Evolutionary conservation across 2,113 vertebrate species (phyloP).

Genomic region (Climacteris rufus): DNA sequence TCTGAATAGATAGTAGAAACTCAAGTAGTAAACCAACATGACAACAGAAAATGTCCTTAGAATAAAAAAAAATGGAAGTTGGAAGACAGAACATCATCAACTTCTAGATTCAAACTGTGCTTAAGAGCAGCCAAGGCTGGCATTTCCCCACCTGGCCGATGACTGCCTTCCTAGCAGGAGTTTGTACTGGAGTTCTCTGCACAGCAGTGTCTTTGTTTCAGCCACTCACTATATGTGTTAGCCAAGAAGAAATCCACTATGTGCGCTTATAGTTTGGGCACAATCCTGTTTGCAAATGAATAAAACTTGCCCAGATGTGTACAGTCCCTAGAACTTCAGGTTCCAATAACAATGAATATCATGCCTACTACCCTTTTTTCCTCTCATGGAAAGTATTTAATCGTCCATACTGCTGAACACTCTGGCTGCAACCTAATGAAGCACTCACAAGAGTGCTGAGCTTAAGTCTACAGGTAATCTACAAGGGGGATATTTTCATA

Average conservation of each 20-base stretch:
- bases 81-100: not conserved
- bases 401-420: not conserved
- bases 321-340: not conserved
- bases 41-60: not conserved
- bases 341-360: not conserved
- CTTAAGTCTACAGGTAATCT: not conserved
- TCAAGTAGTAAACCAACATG: not conserved
- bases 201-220: not conserved
- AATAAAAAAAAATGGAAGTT: not conserved
- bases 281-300: not conserved
- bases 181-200: not conserved
- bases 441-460: not conserved
- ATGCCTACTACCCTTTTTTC: not conserved
- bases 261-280: fast-evolving
- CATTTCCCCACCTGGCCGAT: not conserved
- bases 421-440: not conserved
- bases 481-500: not conserved
- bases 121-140: not conserved
- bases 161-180: not conserved
- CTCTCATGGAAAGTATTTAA: not conserved
- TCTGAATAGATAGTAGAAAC: not conserved
- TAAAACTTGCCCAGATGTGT: not conserved
- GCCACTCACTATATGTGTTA: not conserved
- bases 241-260: not conserved
- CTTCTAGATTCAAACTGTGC: not conserved